These are phyloP conservation scores for Acronicta leporina DNA, from an alignment of 2,888 invertebrate genomes.

Conservation along the genomic window DNA sequence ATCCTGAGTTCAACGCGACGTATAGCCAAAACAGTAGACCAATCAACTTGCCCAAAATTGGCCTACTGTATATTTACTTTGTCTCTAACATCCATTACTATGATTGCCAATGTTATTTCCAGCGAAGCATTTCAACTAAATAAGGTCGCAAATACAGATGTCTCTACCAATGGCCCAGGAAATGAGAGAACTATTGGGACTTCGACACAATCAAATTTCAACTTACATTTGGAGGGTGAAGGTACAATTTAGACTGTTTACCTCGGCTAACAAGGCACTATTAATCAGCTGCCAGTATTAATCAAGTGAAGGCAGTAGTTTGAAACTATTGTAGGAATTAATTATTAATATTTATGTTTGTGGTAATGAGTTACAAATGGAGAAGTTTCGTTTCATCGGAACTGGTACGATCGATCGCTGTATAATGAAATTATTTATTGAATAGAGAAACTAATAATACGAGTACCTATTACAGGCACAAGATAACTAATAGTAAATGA, in stretches of 20 bases:
- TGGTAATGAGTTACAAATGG: slow-evolving; percentile 15
- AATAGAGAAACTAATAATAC: neutral
- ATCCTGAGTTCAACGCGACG: neutral
- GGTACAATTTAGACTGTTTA: slow-evolving; percentile 3
- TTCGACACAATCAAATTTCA: slow-evolving; percentile 19
- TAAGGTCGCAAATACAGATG: slow-evolving; percentile 41
- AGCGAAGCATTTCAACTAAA: slow-evolving; percentile 43
- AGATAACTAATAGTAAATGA: too few species aligned
- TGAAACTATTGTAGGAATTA: slow-evolving; percentile 28
- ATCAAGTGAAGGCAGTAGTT: slow-evolving; percentile 28
- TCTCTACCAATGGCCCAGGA: slow-evolving; percentile 22
- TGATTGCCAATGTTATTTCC: slow-evolving; percentile 45
- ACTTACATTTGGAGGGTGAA: neutral
- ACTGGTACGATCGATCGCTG: slow-evolving; percentile 3
- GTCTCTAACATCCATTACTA: slow-evolving; percentile 44
- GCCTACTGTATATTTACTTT: slow-evolving; percentile 17
- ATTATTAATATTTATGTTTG: slow-evolving; percentile 39
- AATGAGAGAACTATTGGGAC: slow-evolving; percentile 32
- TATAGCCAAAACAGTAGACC: slow-evolving; percentile 1
- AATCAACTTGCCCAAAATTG: neutral
- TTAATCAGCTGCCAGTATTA: slow-evolving; percentile 37
- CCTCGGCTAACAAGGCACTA: slow-evolving; percentile 19
- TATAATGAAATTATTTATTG: neutral
- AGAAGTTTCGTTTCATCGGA: slow-evolving; percentile 14
- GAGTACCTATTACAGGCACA: too few species aligned